Evolutionary conservation across 2,888 invertebrate genomes (phyloP).

Genomic region (Sialis lutaria): DNA sequence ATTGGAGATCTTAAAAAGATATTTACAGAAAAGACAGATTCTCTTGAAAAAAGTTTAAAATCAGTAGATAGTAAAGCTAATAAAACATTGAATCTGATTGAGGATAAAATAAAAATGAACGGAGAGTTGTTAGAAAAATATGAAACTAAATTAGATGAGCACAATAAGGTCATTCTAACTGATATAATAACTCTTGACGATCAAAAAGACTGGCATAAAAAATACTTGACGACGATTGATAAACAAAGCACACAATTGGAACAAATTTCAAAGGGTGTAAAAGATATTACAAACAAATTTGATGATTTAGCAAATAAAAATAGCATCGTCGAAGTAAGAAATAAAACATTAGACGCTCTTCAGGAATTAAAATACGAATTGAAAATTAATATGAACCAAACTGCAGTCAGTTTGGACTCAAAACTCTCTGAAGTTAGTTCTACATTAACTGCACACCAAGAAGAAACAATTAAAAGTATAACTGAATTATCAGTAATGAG

Average conservation of each 20-base stretch:
- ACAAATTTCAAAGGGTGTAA: slow-evolving; percentile 18
- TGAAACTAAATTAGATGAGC: slow-evolving; percentile 35
- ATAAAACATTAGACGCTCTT: slow-evolving; percentile 40
- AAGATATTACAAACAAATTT: slow-evolving; percentile 16
- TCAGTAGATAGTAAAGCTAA: too few species aligned
- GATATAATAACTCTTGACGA: slow-evolving; percentile 10
- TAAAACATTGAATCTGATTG: too few species aligned
- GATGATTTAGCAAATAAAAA: slow-evolving; percentile 25
- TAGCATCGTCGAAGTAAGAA: slow-evolving; percentile 37
- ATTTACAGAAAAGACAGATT: too few species aligned
- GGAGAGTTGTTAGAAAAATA: slow-evolving; percentile 38
- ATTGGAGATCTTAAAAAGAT: too few species aligned
- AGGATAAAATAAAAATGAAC: slow-evolving; percentile 22
- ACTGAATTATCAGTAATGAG: slow-evolving; percentile 23
- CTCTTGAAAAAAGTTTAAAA: too few species aligned
- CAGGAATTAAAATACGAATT: slow-evolving; percentile 33
- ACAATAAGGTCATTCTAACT: slow-evolving; percentile 12
- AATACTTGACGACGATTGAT: slow-evolving; percentile 18
- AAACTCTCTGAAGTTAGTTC: slow-evolving; percentile 11
- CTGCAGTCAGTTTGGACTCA: slow-evolving; percentile 7
- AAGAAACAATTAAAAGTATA: slow-evolving; percentile 16
- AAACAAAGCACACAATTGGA: slow-evolving; percentile 19
- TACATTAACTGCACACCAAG: slow-evolving; percentile 14
- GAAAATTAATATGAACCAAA: slow-evolving; percentile 14
- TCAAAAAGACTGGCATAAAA: too few species aligned